phyloP scores from a whole-genome alignment of 1,140 invertebrate species.

The Diachasmimorpha longicaudata region DNA sequence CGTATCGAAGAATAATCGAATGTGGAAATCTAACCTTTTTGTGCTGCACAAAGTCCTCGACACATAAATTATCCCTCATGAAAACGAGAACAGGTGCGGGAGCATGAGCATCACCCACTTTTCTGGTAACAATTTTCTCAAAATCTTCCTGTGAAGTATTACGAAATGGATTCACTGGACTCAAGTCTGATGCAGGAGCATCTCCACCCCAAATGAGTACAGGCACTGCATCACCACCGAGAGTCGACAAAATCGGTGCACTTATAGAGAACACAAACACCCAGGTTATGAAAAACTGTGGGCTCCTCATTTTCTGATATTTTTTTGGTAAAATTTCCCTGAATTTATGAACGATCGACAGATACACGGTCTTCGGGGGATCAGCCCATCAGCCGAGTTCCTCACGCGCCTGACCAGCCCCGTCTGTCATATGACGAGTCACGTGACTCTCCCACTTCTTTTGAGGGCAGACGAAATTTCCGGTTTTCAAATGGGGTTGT shows the following conservation, averaged over 20 bases:
- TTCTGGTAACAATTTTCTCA: conserved; percentile 33
- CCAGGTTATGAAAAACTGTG: conserved; percentile 6
- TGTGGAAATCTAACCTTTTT: conserved; percentile 40
- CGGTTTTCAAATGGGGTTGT: neutral
- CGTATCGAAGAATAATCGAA: neutral
- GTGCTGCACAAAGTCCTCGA: conserved; percentile 49
- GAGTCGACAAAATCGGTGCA: conserved; percentile 20
- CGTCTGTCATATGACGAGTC: conserved; percentile 45
- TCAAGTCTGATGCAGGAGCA: conserved; percentile 19
- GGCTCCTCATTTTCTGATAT: conserved; percentile 23
- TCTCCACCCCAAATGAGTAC: conserved; percentile 46
- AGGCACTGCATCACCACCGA: conserved; percentile 39
- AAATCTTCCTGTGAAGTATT: conserved; percentile 42
- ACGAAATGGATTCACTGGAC: conserved; percentile 39
- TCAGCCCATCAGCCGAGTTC: neutral
- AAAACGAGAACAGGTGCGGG: conserved; percentile 40
- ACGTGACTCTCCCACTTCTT: conserved; percentile 31
- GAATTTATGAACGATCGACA: conserved; percentile 4
- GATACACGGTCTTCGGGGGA: conserved; percentile 24
- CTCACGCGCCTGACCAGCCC: conserved; percentile 41
- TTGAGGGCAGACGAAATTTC: too few species aligned
- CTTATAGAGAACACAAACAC: conserved; percentile 25
- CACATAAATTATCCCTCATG: conserved; percentile 46
- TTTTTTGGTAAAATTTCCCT: conserved; percentile 4
- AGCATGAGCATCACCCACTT: conserved; percentile 24